These are phyloP conservation scores for Phymanthus crucifer DNA, from an alignment of 92 coral and sea anemone genomes.

Conservation along the genomic window DNA sequence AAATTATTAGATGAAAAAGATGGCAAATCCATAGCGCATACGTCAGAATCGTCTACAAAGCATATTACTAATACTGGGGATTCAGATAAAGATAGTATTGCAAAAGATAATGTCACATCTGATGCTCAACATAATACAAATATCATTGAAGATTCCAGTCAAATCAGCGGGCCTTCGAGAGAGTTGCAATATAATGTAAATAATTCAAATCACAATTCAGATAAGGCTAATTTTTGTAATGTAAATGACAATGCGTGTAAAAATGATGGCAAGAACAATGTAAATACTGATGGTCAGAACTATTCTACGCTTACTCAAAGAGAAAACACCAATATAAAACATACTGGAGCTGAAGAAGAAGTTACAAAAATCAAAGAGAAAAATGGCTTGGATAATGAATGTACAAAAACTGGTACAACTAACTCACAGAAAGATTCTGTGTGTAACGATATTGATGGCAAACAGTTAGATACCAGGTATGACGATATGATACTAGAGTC, in stretches of 20 bases:
- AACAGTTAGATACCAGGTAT: neutral
- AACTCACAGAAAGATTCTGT: neutral
- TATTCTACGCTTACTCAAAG: neutral
- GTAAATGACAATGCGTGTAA: neutral
- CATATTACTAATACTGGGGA: neutral
- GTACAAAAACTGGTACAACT: neutral
- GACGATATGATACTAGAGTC: neutral
- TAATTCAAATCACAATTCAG: neutral
- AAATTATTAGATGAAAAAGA: slow-evolving; percentile 5
- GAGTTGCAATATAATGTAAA: neutral
- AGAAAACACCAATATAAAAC: neutral
- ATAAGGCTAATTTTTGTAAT: neutral
- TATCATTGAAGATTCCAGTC: neutral
- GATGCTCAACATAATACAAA: neutral
- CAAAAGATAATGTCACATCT: neutral
- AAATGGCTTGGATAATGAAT: neutral
- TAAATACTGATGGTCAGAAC: neutral
- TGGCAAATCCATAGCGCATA: neutral
- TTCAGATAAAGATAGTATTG: neutral
- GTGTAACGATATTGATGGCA: neutral
- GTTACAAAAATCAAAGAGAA: neutral
- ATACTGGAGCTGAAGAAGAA: neutral
- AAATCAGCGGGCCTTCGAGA: neutral
- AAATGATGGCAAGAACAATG: neutral
- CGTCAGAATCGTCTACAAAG: neutral